Base-by-base conservation (phyloP, 1,140 invertebrate genomes). In the Rhynchophorus ferrugineus region DNA sequence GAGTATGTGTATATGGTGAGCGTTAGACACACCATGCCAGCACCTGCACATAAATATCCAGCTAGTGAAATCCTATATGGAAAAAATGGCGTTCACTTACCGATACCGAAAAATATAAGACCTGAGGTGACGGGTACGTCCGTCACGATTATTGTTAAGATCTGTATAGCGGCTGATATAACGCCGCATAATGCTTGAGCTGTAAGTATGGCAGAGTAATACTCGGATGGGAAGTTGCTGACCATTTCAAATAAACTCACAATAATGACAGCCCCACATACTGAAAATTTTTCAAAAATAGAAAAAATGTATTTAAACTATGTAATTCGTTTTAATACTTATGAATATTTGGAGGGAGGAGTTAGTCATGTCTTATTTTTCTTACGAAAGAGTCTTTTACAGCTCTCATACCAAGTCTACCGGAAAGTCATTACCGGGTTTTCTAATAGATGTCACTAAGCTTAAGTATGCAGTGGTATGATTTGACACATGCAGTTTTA, bases 101-200 rank as follows among this genome's bases (percentile, higher is more conserved):
- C 51, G 13, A 54, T 54, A 14, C 37, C 39, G 20, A 54, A 54
- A 54, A 54, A 54, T 33, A 54, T 54, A n/a, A 35, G 19, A 0
- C 51, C 51, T 3, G 24, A 36, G 1, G 22, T 6, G 3, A 34
- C 19, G 5, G 51, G 51, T 11, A 8, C 2, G 7, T 47, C 20
- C 3, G 44, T 47, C 2, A 50, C 29, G 18, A 42, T 56, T n/a
- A 61, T 44, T 0, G 58, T 47, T 19, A 59, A 29, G 3, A 63
- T 58, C 53, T 59, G 59, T 18, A 55, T 22, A 7, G 59, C 9
- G n/a, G 57, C 45, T 3, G 59, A 48, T 16, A 63, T 45, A 5
- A 61, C 50, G 1, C 55, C 61, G 39, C 61, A 59, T 7, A 63
- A 43, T 2, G 56, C 41, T 19, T 59, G 53, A 3, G 59, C 61